phyloP scores from a whole-genome alignment of 2,797 vertebrate species.

The Cercopithecus diana region DNA sequence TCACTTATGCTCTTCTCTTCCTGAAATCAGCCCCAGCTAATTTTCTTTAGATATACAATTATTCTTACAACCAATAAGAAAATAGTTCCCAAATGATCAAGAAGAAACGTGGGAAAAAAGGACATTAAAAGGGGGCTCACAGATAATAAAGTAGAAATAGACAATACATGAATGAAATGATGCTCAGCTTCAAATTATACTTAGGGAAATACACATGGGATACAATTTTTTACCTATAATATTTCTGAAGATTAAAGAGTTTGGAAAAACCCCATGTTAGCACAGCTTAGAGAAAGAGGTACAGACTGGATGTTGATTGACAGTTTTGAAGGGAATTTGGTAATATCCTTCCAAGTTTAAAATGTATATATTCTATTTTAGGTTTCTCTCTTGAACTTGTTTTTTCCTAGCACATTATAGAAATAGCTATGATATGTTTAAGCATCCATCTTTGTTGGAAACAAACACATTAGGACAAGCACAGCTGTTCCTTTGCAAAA shows the following conservation, averaged over 20 bases:
- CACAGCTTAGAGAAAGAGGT: not conserved
- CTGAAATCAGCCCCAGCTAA: not conserved
- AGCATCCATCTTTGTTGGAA: constrained; percentile 21
- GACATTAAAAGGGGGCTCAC: not conserved
- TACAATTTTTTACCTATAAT: not conserved
- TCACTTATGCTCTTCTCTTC: not conserved
- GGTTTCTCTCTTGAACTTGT: not conserved
- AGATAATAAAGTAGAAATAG: not conserved
- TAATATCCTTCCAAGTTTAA: constrained; percentile 31
- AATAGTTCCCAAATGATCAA: not conserved
- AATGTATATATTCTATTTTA: not conserved
- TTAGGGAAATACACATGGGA: not conserved
- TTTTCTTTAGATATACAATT: not conserved
- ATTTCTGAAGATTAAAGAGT: constrained; percentile 15
- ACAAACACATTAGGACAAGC: not conserved
- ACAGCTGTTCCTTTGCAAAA: constrained; percentile 34
- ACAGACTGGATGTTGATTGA: not conserved
- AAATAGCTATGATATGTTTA: not conserved
- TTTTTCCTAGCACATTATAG: not conserved
- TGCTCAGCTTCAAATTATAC: not conserved
- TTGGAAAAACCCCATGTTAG: not conserved
- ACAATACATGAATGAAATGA: not conserved
- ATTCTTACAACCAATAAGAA: not conserved
- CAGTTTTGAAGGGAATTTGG: not conserved
- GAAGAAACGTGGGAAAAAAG: not conserved